phyloP scores from a whole-genome alignment of 2,888 invertebrate species.

The Nesidiocoris tenuis region DNA sequence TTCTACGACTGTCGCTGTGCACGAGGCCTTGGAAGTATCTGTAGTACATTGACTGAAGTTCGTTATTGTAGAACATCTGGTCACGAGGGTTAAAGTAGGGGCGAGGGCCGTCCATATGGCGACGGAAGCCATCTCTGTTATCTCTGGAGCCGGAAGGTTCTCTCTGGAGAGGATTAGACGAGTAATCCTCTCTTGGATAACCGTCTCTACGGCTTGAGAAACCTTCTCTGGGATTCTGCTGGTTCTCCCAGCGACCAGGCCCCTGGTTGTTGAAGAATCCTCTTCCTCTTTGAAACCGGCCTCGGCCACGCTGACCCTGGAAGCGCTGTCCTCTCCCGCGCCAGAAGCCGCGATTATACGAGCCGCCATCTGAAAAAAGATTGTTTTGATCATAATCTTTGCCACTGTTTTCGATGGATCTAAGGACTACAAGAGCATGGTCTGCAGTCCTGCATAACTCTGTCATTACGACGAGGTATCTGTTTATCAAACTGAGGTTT shows the following conservation, averaged over 20 bases:
- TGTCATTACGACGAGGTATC: too few species aligned
- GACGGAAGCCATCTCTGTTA: not conserved
- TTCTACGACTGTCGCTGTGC: not conserved
- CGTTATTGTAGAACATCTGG: slow-evolving; percentile 30
- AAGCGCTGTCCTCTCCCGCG: not conserved
- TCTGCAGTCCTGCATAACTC: too few species aligned
- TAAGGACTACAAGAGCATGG: too few species aligned
- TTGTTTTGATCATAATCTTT: too few species aligned
- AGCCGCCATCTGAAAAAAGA: slow-evolving; percentile 8
- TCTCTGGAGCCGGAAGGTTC: not conserved
- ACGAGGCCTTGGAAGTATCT: slow-evolving; percentile 60
- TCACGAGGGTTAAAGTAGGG: not conserved
- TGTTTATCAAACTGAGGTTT: too few species aligned
- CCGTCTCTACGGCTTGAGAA: too few species aligned
- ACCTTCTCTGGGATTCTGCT: not conserved
- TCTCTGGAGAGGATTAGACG: not conserved
- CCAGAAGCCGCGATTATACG: not conserved
- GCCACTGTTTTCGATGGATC: too few species aligned
- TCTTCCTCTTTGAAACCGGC: not conserved
- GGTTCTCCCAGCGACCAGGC: not conserved
- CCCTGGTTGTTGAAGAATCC: slow-evolving; percentile 4
- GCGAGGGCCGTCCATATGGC: not conserved
- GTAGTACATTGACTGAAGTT: slow-evolving; percentile 48
- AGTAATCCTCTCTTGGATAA: not conserved
- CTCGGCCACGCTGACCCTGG: not conserved